phyloP scores from a whole-genome alignment of 2,113 vertebrate genomes.

The Phoxinus phoxinus region DNA sequence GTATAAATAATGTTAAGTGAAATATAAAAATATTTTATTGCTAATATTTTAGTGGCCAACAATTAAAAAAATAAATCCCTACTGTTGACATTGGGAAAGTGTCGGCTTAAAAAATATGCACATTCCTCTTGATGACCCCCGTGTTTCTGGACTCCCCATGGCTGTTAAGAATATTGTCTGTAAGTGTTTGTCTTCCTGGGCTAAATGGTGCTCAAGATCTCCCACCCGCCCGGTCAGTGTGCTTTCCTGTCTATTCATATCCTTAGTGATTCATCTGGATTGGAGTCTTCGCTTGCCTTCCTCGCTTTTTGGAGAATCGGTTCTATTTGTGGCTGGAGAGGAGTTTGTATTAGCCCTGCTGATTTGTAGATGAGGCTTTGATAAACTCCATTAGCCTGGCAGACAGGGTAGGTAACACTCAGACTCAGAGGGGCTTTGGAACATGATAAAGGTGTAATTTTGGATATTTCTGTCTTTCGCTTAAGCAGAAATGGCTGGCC shows the following conservation, averaged over 20 bases:
- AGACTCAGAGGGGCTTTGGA: background rate
- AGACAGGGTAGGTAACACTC: background rate
- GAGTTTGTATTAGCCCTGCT: background rate
- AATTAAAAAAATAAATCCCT: background rate
- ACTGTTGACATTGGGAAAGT: background rate
- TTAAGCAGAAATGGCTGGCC: background rate
- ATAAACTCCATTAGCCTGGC: background rate
- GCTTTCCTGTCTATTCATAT: constrained; percentile 49
- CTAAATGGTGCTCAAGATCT: constrained; percentile 50
- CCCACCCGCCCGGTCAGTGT: constrained; percentile 23
- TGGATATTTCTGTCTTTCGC: background rate
- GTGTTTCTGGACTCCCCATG: constrained; percentile 51
- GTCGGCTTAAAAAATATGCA: constrained; percentile 56
- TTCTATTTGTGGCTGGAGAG: background rate
- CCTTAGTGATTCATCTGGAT: constrained; percentile 57
- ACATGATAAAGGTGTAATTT: constrained; percentile 20
- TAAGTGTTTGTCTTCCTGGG: constrained; percentile 58
- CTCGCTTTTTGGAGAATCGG: background rate
- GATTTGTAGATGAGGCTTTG: constrained; percentile 18
- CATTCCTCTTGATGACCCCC: constrained; percentile 62
- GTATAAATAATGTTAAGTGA: no score
- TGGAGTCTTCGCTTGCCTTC: constrained; percentile 3
- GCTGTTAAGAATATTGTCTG: constrained; percentile 60
- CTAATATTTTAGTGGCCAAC: background rate
- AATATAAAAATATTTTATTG: background rate